Percentiles rank a stretch among this genome's conserved stretches.
Evolutionary conservation across 2,888 invertebrate species (phyloP).

Genomic region (Troglohyphantes excavatus): DNA sequence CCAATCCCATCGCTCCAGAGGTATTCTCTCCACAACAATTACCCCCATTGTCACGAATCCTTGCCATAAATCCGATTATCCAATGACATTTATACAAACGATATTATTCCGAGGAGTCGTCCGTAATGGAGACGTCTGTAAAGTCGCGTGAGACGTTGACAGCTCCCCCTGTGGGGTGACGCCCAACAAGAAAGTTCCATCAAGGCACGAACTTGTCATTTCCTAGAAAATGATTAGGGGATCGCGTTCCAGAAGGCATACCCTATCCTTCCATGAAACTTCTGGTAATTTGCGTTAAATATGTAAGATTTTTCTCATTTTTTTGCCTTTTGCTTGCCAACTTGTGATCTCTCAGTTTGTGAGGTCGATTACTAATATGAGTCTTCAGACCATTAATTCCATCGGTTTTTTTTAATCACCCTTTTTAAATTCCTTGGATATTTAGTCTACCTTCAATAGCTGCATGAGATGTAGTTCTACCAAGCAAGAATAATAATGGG

Average conservation of each 20-base stretch:
- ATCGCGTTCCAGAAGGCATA: constrained; percentile 49
- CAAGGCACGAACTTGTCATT: constrained; percentile 64
- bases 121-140: not conserved
- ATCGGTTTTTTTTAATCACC: too few species aligned
- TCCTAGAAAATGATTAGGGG: constrained; percentile 54
- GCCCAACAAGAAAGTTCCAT: constrained; percentile 33
- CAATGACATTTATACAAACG: not conserved
- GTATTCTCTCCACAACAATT: too few species aligned
- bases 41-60: not conserved
- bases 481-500: too few species aligned
- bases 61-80: not conserved
- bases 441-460: too few species aligned
- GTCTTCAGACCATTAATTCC: too few species aligned
- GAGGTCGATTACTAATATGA: too few species aligned
- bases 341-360: not conserved
- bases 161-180: constrained; percentile 10
- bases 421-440: too few species aligned
- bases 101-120: not conserved
- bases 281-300: constrained; percentile 59
- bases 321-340: not conserved
- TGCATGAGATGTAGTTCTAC: too few species aligned
- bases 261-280: not conserved
- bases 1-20: not conserved
- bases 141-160: constrained; percentile 3
- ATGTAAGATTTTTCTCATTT: not conserved